Evolutionary conservation across 64 coral and sea anemone genomes (phyloP).

Genomic region (Montipora efflorescens): DNA sequence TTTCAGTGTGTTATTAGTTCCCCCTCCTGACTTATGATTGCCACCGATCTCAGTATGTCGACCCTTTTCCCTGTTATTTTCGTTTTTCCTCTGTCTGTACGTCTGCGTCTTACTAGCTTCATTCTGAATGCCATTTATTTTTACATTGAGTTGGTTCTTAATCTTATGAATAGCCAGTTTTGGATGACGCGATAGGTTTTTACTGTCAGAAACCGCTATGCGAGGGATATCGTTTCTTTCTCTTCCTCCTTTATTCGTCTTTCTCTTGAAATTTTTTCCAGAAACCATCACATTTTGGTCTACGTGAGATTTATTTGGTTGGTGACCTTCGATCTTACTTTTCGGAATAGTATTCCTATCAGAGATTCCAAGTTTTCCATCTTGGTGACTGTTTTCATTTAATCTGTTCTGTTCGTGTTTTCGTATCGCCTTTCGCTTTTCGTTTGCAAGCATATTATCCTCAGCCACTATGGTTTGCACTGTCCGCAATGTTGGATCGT

Average conservation of each 20-base stretch:
- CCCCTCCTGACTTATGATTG: too few relatives aligned
- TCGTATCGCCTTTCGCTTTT: conserved; percentile 48
- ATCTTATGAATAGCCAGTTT: not conserved
- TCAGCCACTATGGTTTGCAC: conserved; percentile 21
- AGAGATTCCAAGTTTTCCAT: not conserved
- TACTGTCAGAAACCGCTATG: not conserved
- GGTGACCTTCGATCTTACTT: not conserved
- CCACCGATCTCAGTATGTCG: too few relatives aligned
- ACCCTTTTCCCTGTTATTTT: not conserved
- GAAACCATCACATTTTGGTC: not conserved
- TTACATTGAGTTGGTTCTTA: not conserved
- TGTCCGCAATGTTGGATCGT: conserved; percentile 20
- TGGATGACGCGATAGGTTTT: not conserved
- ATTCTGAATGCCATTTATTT: not conserved
- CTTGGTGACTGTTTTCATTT: not conserved
- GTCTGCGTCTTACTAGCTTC: not conserved
- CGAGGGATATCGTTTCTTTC: not conserved
- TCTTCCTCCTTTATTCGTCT: not conserved
- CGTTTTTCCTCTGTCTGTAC: not conserved
- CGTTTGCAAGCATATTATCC: not conserved
- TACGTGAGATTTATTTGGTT: not conserved
- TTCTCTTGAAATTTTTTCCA: not conserved
- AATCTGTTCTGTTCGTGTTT: conserved; percentile 2
- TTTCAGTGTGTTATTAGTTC: too few relatives aligned
- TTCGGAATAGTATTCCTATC: conserved; percentile 21